A percentile compares a stretch with the other conserved stretches of the same genome.
phyloP scores from a whole-genome alignment of 1,140 invertebrate species.

The Trypoxylus dichotomus region DNA sequence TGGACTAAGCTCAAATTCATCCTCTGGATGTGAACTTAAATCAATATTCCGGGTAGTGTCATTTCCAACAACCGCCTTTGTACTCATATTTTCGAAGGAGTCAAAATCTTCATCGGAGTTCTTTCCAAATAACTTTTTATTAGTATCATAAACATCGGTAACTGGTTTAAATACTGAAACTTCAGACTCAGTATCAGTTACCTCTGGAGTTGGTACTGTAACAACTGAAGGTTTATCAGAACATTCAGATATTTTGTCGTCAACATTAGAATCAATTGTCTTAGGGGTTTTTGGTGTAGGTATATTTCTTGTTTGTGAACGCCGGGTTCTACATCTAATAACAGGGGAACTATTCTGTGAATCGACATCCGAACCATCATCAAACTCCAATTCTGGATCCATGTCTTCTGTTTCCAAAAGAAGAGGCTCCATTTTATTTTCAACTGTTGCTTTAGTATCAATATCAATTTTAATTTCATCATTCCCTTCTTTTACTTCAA shows the following conservation, averaged over 20 bases:
- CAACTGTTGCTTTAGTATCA: neutral
- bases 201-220: slow-evolving; percentile 23
- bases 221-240: slow-evolving; percentile 8
- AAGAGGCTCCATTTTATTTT: slow-evolving; percentile 17
- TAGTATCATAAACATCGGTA: slow-evolving; percentile 8
- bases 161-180: neutral
- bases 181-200: slow-evolving; percentile 28
- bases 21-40: slow-evolving; percentile 27
- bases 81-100: slow-evolving; percentile 42
- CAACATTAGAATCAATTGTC: slow-evolving; percentile 34
- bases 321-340: slow-evolving; percentile 47
- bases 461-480: neutral
- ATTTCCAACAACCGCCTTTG: slow-evolving; percentile 44
- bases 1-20: slow-evolving; percentile 32
- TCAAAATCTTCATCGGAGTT: slow-evolving; percentile 20
- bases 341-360: slow-evolving; percentile 47
- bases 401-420: slow-evolving; percentile 44
- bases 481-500: neutral
- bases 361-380: slow-evolving; percentile 49
- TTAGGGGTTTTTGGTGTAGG: slow-evolving; percentile 52
- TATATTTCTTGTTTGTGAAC: slow-evolving; percentile 48
- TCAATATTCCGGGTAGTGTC: slow-evolving; percentile 42
- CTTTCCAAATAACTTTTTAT: neutral
- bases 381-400: slow-evolving; percentile 50
- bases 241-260: slow-evolving; percentile 29